Conservation (phyloP, 2,113 vertebrate genomes). For the Pavo muticus region DNA sequence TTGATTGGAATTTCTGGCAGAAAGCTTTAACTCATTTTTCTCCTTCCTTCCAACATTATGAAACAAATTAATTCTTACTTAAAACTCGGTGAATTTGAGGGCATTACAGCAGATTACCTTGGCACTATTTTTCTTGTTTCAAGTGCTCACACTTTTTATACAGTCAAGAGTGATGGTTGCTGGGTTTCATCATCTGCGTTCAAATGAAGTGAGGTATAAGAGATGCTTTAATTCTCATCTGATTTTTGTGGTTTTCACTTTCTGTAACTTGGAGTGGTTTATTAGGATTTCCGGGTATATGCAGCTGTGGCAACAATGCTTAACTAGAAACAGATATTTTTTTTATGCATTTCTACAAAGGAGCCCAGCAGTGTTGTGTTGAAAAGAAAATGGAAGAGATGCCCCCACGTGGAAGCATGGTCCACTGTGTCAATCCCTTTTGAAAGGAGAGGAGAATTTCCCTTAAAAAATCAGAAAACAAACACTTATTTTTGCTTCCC, state of each 20-base stretch:
- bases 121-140: neutral
- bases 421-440: neutral
- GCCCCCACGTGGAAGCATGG: neutral
- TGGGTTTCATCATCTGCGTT: neutral
- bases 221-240: neutral
- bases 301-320: neutral
- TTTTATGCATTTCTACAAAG: neutral
- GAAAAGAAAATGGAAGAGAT: neutral
- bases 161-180: neutral
- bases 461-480: neutral
- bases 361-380: neutral
- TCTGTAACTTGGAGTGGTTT: neutral
- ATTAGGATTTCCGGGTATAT: neutral
- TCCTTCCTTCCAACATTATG: neutral
- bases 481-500: neutral
- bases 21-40: constrained; percentile 20
- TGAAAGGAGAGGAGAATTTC: neutral
- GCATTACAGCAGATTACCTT: neutral
- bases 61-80: constrained; percentile 17
- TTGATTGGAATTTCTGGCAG: constrained; percentile 25
- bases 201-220: neutral
- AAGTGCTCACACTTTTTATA: constrained; percentile 6
- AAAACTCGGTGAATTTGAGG: neutral
- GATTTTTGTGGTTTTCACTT: neutral
- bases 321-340: neutral